Evolutionary conservation across 2,888 invertebrate genomes (phyloP), one percentile per base, ranked within the genome.

Genomic region (Cenopis cana): DNA sequence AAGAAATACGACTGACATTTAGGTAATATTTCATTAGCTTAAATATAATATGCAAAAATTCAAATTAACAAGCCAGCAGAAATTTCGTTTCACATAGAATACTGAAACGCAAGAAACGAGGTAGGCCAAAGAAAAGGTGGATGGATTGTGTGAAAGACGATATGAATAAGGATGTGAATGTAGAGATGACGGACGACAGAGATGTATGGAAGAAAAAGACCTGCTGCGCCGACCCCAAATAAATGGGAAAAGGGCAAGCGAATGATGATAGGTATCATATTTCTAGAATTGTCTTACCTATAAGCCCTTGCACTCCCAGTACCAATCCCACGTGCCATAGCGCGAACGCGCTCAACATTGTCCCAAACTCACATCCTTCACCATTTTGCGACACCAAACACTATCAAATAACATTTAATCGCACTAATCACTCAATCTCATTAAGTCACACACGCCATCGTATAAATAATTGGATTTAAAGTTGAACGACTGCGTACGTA

Each of bases 261-360:
- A n/a, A n/a, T n/a, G n/a, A n/a, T n/a, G n/a, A n/a, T 24, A 24
- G 4, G 24, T 24, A 24, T 24, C 33, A 33, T 33, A 33, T 33
- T 33, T 33, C 5, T 33, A 33, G 33, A 6, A 24, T 36, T 10
- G 20, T 38, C 76, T 81, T 83, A 92, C 93, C 93, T 88, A 93
- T 93, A 72, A 90, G 86, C 77, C 92, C 92, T 78, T 87, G 85
- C 65, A 87, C 88, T 55, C 79, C 80, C 76, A 88, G 74, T 73
- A 81, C 77, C 77, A 81, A 89, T 87, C 89, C 90, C 76, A 85
- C 79, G 75, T 82, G 84, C 82, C 87, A 91, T 88, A 83, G 85
- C 83, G 84, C 83, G 79, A 80, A 85, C 85, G 84, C 87, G 80
- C 78, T 91, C 89, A 92, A 85, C 93, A 93, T 93, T 89, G 89